Percentiles rank a stretch among this genome's conserved stretches.
phyloP scores from a whole-genome alignment of 1,140 invertebrate genomes.

The Zaprionus nigranus region DNA sequence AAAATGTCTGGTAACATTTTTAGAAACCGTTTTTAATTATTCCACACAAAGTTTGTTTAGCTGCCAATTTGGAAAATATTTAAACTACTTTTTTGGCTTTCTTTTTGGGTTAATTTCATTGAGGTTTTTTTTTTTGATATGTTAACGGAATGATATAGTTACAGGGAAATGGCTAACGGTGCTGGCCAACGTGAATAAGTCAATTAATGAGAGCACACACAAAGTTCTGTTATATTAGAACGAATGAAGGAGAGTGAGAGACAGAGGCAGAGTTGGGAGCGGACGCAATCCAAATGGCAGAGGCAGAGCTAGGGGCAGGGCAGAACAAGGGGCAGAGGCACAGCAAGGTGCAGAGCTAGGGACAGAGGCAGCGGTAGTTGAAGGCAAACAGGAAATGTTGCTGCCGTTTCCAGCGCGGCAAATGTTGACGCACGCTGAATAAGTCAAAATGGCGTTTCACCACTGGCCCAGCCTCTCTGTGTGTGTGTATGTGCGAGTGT shows the following conservation, averaged over 20 bases:
- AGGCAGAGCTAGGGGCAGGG: not conserved
- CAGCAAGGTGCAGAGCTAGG: not conserved
- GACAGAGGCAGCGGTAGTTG: not conserved
- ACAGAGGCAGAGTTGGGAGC: no score
- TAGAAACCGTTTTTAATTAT: no score
- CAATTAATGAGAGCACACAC: slow-evolving; percentile 28
- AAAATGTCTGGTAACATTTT: no score
- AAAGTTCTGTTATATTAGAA: not conserved
- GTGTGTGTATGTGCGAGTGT: slow-evolving; percentile 2
- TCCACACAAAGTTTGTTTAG: no score
- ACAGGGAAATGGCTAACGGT: not conserved
- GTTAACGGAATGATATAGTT: not conserved
- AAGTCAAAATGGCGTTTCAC: slow-evolving; percentile 41
- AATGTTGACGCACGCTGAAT: slow-evolving; percentile 43
- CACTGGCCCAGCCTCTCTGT: slow-evolving; percentile 3
- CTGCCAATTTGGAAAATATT: no score
- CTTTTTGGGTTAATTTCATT: no score
- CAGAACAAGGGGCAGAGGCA: not conserved
- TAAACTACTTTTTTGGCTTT: no score
- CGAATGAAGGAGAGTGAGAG: no score
- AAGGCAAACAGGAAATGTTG: slow-evolving; percentile 19
- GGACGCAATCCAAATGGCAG: not conserved
- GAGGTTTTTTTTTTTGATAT: not conserved
- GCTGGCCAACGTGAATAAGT: not conserved
- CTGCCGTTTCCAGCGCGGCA: not conserved